Conservation (phyloP, 2,113 vertebrate genomes). For the Xenus cinereus region DNA sequence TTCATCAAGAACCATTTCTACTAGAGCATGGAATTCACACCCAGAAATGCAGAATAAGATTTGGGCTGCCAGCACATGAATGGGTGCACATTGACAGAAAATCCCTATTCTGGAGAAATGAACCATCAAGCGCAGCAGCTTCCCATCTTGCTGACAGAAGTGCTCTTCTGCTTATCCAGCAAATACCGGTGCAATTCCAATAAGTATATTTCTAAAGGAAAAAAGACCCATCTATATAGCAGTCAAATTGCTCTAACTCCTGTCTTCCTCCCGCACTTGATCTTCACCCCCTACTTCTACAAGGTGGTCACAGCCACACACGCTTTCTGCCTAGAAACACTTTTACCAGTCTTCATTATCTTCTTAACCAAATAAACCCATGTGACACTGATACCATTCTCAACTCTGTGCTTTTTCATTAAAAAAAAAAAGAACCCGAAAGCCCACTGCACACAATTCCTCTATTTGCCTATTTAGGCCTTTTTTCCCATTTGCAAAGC, state of each 20-base stretch:
- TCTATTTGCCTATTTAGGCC: background rate
- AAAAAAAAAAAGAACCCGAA: background rate
- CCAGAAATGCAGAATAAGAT: background rate
- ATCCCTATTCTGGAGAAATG: background rate
- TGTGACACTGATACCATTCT: background rate
- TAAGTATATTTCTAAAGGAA: background rate
- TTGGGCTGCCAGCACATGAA: background rate
- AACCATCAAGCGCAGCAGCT: constrained; percentile 13
- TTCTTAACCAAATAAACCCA: background rate
- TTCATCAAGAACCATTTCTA: background rate
- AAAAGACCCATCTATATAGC: background rate
- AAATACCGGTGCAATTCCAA: background rate
- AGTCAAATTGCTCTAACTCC: background rate
- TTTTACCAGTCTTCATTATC: background rate
- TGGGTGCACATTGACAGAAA: background rate
- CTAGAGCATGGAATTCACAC: background rate
- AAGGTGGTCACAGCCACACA: background rate
- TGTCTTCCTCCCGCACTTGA: background rate
- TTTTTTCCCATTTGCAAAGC: background rate
- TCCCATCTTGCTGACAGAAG: constrained; percentile 13
- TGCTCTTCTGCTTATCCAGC: constrained; percentile 14
- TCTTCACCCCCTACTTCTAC: background rate
- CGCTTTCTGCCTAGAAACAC: background rate
- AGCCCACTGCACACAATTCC: background rate
- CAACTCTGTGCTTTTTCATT: background rate